These are phyloP conservation scores for Euura saliciscinereae DNA, from an alignment of 1,140 invertebrate genomes.

Conservation along the genomic window DNA sequence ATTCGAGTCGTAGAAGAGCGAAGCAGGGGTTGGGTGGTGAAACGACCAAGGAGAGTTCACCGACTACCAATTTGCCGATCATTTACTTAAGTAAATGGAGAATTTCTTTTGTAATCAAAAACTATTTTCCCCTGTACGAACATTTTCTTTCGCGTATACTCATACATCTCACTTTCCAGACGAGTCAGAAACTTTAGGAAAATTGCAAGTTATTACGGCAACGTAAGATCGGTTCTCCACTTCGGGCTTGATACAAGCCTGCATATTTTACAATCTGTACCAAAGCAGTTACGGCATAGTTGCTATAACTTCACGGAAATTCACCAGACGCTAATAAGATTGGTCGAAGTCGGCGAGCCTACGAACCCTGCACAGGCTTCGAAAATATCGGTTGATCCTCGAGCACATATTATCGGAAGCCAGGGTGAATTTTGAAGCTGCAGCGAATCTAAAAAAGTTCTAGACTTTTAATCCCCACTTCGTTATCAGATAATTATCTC, in stretches of 20 bases:
- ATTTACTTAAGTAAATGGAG: not conserved
- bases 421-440: too few relatives aligned
- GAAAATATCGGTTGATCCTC: not conserved
- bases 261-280: not conserved
- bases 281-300: constrained; percentile 2
- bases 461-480: not conserved
- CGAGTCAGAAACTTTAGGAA: not conserved
- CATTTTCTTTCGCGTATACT: not conserved
- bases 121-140: not conserved
- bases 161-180: not conserved
- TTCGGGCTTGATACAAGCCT: not conserved
- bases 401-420: not conserved
- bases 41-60: too few relatives aligned
- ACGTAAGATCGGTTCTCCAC: not conserved
- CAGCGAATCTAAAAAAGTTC: too few relatives aligned
- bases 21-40: too few relatives aligned
- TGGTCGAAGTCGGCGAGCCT: not conserved
- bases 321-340: constrained; percentile 2
- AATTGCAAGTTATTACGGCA: not conserved
- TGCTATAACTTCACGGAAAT: not conserved
- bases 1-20: too few relatives aligned
- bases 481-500: not conserved
- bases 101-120: not conserved
- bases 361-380: not conserved
- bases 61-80: too few relatives aligned